Conservation (phyloP, 2,888 invertebrate species). For the Scaptomyza flava region DNA sequence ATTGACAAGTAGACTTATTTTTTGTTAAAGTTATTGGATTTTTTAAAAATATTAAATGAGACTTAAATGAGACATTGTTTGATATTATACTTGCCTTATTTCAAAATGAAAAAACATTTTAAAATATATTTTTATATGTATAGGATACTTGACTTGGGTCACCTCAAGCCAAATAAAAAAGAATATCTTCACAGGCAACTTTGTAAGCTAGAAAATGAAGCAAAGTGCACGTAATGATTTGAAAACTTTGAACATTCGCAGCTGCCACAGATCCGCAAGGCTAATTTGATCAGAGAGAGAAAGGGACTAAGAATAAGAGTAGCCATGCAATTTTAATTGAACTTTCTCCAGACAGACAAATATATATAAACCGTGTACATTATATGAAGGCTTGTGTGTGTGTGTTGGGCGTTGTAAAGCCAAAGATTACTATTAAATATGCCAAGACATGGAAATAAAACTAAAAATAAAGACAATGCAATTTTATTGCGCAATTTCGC, state of each 20-base stretch:
- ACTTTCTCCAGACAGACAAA: constrained; percentile 40
- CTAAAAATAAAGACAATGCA: constrained; percentile 75
- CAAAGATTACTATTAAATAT: constrained; percentile 62
- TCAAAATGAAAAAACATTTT: background rate
- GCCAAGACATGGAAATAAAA: constrained; percentile 49
- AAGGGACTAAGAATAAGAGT: background rate
- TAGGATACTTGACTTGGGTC: background rate
- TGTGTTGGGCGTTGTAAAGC: constrained; percentile 32
- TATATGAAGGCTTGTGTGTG: constrained; percentile 2
- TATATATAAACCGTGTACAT: background rate
- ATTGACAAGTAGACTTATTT: too few species aligned
- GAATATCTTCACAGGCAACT: constrained; percentile 6
- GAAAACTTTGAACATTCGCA: constrained; percentile 6
- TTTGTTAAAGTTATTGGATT: too few species aligned
- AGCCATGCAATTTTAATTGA: constrained; percentile 72
- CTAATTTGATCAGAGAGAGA: constrained; percentile 55
- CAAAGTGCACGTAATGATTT: constrained; percentile 40
- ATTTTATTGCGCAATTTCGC: constrained; percentile 73
- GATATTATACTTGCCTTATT: background rate
- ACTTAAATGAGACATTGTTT: background rate
- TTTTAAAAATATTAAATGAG: background rate
- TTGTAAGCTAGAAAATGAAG: constrained; percentile 14
- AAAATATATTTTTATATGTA: background rate
- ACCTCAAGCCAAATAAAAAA: background rate
- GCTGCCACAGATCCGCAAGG: constrained; percentile 24